Evolutionary conservation across 2,888 invertebrate species (phyloP).

Genomic region (Lordiphosa andalusiaca): DNA sequence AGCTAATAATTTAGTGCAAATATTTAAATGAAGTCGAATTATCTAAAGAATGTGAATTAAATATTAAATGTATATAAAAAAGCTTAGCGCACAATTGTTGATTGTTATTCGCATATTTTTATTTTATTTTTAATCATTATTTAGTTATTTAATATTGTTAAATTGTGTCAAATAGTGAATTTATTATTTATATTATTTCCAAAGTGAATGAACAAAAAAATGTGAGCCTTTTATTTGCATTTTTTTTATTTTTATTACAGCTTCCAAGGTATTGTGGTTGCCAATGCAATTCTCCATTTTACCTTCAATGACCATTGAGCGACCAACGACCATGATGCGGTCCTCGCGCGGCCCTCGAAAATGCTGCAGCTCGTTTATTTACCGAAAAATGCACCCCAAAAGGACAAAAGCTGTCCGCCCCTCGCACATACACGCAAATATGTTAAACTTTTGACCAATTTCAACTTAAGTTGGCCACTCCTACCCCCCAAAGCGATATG

Average conservation of each 20-base stretch:
- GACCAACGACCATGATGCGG: conserved; percentile 26
- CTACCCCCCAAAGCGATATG: conserved; percentile 38
- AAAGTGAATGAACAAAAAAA: conserved; percentile 22
- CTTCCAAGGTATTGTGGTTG: conserved; percentile 22
- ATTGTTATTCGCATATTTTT: conserved; percentile 30
- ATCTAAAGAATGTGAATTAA: conserved; percentile 28
- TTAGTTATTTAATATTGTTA: conserved; percentile 22
- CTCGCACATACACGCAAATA: conserved; percentile 65
- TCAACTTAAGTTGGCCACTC: conserved; percentile 63
- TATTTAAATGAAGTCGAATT: conserved; percentile 40
- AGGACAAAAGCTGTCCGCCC: conserved; percentile 31
- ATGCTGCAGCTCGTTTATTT: conserved; percentile 51
- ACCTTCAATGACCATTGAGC: conserved; percentile 10
- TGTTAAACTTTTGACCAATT: conserved; percentile 77
- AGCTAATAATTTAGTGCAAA: conserved; percentile 58
- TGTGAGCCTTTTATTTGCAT: conserved; percentile 19
- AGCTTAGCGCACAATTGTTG: conserved; percentile 18
- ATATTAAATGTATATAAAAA: conserved; percentile 47
- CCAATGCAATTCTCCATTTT: background rate
- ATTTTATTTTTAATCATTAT: conserved; percentile 14
- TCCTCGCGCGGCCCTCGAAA: conserved; percentile 39
- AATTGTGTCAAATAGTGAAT: conserved; percentile 1
- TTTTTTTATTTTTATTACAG: conserved; percentile 10
- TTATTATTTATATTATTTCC: conserved; percentile 40
- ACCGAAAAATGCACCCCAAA: conserved; percentile 65